A percentile compares a stretch with the other conserved stretches of the same genome.
Evolutionary conservation across 2,113 vertebrate species (phyloP).

Genomic region (Entomyzon cyanotis): DNA sequence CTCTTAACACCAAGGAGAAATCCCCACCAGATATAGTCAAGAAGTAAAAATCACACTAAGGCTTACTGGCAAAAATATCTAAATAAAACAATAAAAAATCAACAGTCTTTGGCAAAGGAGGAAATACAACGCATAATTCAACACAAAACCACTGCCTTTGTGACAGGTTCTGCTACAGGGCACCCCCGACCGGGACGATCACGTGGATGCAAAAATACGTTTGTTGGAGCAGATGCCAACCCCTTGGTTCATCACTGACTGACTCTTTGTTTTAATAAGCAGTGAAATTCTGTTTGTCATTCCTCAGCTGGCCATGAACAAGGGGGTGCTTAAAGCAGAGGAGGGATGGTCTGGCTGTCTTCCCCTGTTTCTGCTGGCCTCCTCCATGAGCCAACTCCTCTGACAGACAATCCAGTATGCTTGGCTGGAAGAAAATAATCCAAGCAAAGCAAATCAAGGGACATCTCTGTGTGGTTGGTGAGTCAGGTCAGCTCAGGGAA

Average conservation of each 20-base stretch:
- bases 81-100: too few species aligned
- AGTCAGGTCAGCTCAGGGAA: neutral
- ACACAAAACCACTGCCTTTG: too few species aligned
- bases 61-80: too few species aligned
- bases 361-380: neutral
- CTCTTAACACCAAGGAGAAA: too few species aligned
- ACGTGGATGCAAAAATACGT: neutral
- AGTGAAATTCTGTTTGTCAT: neutral
- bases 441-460: neutral
- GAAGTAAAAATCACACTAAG: too few species aligned
- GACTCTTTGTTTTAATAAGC: neutral
- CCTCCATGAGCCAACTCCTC: neutral
- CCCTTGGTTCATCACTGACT: neutral
- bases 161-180: neutral
- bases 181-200: neutral
- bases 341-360: neutral
- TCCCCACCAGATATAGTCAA: too few species aligned
- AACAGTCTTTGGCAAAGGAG: too few species aligned
- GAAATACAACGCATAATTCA: too few species aligned
- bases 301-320: neutral
- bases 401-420: rapidly evolving
- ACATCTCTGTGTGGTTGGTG: rapidly evolving
- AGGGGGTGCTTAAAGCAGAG: neutral
- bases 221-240: neutral
- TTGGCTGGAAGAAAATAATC: neutral